These are phyloP conservation scores for Arvicanthis niloticus DNA, from an alignment of 2,113 vertebrate genomes.

Conservation along the genomic window DNA sequence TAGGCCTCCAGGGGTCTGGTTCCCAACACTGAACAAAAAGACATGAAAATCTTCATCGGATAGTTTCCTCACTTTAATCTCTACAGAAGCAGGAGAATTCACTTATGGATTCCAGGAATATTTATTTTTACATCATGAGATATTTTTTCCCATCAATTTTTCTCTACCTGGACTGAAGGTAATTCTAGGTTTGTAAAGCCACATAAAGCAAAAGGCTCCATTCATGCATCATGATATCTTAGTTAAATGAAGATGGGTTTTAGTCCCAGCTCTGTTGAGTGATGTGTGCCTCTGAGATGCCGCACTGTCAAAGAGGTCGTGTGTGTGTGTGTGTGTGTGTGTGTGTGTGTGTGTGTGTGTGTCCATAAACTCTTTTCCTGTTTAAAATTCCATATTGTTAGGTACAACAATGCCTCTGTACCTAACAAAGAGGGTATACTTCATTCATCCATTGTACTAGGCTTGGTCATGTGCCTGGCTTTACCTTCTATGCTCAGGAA, in stretches of 20 bases:
- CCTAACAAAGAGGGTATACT: background rate
- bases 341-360: background rate
- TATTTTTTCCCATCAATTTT: background rate
- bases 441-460: conserved; percentile 11
- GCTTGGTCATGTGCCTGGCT: too few species aligned
- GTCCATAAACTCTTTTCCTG: background rate
- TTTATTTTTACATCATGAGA: background rate
- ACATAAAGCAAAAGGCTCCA: background rate
- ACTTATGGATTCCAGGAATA: background rate
- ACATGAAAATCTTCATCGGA: conserved; percentile 2
- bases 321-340: background rate
- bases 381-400: conserved; percentile 8
- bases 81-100: conserved; percentile 19
- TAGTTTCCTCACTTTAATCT: background rate
- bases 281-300: background rate
- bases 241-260: conserved; percentile 31
- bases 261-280: background rate
- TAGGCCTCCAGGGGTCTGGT: background rate
- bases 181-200: background rate
- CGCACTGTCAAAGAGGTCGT: background rate
- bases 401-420: background rate
- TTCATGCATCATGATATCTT: background rate
- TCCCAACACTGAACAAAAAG: background rate
- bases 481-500: background rate
- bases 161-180: background rate